Evolutionary conservation across 2,888 invertebrate genomes (phyloP).

Genomic region (Chamaedrilus cognettii): DNA sequence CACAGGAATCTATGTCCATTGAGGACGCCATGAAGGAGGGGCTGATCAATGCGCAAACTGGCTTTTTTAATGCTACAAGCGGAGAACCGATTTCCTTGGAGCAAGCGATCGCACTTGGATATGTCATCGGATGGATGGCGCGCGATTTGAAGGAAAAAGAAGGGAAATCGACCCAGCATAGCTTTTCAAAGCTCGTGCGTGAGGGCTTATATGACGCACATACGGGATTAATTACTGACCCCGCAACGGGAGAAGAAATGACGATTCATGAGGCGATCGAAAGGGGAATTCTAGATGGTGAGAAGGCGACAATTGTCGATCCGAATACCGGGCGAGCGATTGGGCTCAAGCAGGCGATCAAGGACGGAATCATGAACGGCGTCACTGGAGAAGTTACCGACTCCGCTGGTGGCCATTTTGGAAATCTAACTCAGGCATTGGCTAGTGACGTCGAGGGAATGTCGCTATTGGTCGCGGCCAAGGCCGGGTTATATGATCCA

Average conservation of each 20-base stretch:
- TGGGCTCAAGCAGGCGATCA: conserved; percentile 43
- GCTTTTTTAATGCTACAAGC: conserved; percentile 50
- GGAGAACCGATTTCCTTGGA: conserved; percentile 71
- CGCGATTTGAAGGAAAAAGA: conserved; percentile 44
- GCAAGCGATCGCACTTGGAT: conserved; percentile 69
- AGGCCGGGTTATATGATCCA: conserved; percentile 70
- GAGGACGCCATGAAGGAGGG: conserved; percentile 70
- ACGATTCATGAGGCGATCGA: conserved; percentile 80
- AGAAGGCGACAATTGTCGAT: conserved; percentile 77
- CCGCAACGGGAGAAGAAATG: conserved; percentile 77
- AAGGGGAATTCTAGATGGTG: conserved; percentile 75
- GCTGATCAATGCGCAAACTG: conserved; percentile 65
- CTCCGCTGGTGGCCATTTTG: conserved; percentile 35
- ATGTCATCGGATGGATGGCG: conserved; percentile 30
- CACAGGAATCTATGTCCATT: conserved; percentile 77
- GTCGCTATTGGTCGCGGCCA: conserved; percentile 80
- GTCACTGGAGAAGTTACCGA: conserved; percentile 61
- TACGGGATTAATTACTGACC: conserved; percentile 64
- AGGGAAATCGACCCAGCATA: conserved; percentile 42
- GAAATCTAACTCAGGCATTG: background rate
- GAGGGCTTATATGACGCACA: conserved; percentile 69
- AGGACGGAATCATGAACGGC: conserved; percentile 66
- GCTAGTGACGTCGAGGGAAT: conserved; percentile 65
- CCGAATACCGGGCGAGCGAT: conserved; percentile 69
- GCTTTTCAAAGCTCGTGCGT: conserved; percentile 17